These are phyloP conservation scores for Rhagologus leucostigma DNA, from an alignment of 2,113 vertebrate genomes.

Conservation along the genomic window DNA sequence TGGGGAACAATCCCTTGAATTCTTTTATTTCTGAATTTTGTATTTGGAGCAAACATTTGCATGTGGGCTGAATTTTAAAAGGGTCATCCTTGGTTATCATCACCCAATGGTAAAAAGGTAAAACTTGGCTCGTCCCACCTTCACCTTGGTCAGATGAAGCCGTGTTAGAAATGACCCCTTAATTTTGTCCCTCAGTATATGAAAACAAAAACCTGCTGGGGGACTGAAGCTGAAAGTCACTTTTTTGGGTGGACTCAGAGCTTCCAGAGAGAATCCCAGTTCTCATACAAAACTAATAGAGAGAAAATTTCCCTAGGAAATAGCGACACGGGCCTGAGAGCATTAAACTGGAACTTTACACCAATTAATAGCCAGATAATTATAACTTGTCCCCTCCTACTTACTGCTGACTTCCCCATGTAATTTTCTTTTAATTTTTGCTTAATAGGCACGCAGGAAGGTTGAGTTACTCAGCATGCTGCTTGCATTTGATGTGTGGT, in stretches of 20 bases:
- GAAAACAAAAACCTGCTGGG: background rate
- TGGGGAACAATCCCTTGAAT: background rate
- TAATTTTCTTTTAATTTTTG: slow-evolving; percentile 51
- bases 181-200: background rate
- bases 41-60: background rate
- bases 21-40: background rate
- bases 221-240: slow-evolving; percentile 13
- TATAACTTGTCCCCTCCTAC: background rate
- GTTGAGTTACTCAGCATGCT: background rate
- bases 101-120: background rate
- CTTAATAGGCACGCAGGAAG: background rate
- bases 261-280: background rate
- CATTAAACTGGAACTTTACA: background rate
- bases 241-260: background rate
- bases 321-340: background rate
- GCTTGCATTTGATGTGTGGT: background rate
- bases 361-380: slow-evolving; percentile 31
- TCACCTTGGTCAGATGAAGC: background rate
- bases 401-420: background rate
- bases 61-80: background rate
- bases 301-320: slow-evolving; percentile 31
- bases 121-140: background rate
- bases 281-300: slow-evolving; percentile 19
- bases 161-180: background rate
- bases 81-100: background rate